A percentile compares a stretch with the other conserved stretches of the same genome.
Evolutionary conservation across 1,140 invertebrate species (phyloP).

Genomic region (Aphelenchoides fujianensis): DNA sequence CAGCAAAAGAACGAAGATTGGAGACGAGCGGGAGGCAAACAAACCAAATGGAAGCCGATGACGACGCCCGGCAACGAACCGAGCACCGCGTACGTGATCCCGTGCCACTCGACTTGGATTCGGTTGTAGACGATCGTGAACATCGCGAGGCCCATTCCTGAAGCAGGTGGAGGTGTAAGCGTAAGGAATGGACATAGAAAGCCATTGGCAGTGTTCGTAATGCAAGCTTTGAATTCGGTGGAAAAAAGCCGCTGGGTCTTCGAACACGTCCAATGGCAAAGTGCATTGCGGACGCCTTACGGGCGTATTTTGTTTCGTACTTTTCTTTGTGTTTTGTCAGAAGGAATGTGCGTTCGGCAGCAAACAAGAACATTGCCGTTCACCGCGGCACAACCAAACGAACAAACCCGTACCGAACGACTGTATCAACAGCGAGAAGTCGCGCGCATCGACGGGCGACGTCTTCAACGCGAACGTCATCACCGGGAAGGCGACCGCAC

Average conservation of each 20-base stretch:
- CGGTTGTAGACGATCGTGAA: slow-evolving; percentile 33
- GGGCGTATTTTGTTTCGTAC: too few species aligned
- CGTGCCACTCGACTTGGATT: slow-evolving; percentile 40
- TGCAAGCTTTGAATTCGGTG: too few species aligned
- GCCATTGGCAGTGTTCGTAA: too few species aligned
- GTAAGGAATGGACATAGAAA: too few species aligned
- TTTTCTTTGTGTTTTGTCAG: too few species aligned
- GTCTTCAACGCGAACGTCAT: slow-evolving; percentile 36
- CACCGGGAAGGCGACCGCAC: slow-evolving; percentile 26
- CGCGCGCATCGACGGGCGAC: slow-evolving; percentile 23
- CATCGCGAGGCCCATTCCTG: slow-evolving; percentile 12
- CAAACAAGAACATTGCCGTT: too few species aligned
- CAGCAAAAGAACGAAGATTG: background rate
- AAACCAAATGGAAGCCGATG: slow-evolving; percentile 31
- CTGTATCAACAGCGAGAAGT: slow-evolving; percentile 39
- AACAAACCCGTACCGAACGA: slow-evolving; percentile 14
- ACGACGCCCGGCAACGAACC: slow-evolving; percentile 37
- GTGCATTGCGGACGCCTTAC: too few species aligned
- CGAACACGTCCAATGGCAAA: too few species aligned
- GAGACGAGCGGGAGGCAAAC: too few species aligned
- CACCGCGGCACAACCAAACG: too few species aligned
- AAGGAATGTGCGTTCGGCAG: too few species aligned
- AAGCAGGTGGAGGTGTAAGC: background rate
- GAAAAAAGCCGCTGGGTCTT: too few species aligned
- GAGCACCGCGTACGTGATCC: slow-evolving; percentile 29